phyloP scores from a whole-genome alignment of 2,797 vertebrate species.

The Cyprinodon diabolis region DNA sequence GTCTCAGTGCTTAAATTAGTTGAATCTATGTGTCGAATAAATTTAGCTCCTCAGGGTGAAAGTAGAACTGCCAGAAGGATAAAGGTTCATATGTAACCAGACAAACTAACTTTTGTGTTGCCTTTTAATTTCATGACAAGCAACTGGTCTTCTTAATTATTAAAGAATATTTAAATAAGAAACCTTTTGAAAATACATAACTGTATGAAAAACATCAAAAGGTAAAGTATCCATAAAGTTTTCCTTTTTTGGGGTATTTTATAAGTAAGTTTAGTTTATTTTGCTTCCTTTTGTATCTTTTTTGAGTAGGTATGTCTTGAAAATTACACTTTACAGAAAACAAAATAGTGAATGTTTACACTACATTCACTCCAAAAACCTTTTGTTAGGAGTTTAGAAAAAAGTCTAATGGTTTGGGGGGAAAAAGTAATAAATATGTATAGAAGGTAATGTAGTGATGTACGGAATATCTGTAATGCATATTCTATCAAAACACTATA shows the following conservation, averaged over 20 bases:
- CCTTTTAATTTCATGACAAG: background rate
- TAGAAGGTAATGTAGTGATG: background rate
- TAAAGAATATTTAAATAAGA: too few relatives aligned
- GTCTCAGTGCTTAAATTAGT: conserved; percentile 28
- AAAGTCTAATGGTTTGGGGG: background rate
- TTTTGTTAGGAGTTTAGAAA: background rate
- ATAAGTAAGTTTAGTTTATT: background rate
- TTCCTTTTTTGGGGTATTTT: too few relatives aligned
- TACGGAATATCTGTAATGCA: background rate
- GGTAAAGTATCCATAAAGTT: background rate
- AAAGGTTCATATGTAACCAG: conserved; percentile 18
- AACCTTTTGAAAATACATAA: background rate
- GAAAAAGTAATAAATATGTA: background rate
- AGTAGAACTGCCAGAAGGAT: background rate
- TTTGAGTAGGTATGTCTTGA: background rate
- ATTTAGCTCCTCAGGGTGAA: conserved; percentile 21
- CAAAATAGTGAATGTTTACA: background rate
- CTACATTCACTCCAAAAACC: background rate
- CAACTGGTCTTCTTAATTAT: background rate
- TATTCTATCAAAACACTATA: background rate
- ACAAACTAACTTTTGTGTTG: conserved; percentile 10
- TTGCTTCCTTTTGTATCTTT: background rate
- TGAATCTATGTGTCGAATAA: conserved; percentile 41
- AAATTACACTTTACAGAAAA: background rate
- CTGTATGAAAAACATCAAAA: background rate